phyloP scores from a whole-genome alignment of 2,113 vertebrate genomes.

The Tetraodon nigroviridis region DNA sequence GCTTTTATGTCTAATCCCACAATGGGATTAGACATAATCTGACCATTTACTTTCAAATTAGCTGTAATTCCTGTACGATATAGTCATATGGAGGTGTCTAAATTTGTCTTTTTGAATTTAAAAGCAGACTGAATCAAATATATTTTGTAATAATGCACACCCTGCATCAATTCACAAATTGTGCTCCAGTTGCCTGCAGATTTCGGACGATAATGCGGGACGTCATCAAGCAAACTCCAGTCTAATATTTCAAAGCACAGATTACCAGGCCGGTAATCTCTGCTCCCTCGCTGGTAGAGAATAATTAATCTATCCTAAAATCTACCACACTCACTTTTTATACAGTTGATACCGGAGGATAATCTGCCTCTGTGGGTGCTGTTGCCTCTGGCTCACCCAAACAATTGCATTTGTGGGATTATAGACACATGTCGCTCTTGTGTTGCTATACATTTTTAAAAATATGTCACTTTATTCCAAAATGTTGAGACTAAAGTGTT shows the following conservation, averaged over 20 bases:
- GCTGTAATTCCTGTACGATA: slow-evolving; percentile 21
- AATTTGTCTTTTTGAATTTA: no score
- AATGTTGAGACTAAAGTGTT: slow-evolving; percentile 17
- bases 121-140: no score
- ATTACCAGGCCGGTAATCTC: slow-evolving; percentile 24
- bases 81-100: no score
- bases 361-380: slow-evolving; percentile 1
- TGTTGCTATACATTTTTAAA: slow-evolving; percentile 13
- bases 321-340: slow-evolving; percentile 5
- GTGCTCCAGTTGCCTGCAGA: slow-evolving; percentile 4
- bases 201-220: slow-evolving; percentile 15
- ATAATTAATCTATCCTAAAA: slow-evolving; percentile 32
- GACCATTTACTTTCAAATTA: slow-evolving; percentile 51
- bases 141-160: no score
- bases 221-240: slow-evolving; percentile 19
- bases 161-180: not conserved
- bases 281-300: slow-evolving; percentile 8
- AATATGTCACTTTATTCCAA: slow-evolving; percentile 16
- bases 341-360: slow-evolving; percentile 20
- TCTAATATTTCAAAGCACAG: slow-evolving; percentile 31
- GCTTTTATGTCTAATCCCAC: slow-evolving; percentile 51
- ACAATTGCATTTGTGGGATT: slow-evolving; percentile 23
- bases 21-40: slow-evolving; percentile 22
- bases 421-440: slow-evolving; percentile 28
- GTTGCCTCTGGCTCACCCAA: not conserved